These are phyloP conservation scores for Sminthurides bifidus DNA, from an alignment of 1,140 invertebrate genomes.

Conservation along the genomic window DNA sequence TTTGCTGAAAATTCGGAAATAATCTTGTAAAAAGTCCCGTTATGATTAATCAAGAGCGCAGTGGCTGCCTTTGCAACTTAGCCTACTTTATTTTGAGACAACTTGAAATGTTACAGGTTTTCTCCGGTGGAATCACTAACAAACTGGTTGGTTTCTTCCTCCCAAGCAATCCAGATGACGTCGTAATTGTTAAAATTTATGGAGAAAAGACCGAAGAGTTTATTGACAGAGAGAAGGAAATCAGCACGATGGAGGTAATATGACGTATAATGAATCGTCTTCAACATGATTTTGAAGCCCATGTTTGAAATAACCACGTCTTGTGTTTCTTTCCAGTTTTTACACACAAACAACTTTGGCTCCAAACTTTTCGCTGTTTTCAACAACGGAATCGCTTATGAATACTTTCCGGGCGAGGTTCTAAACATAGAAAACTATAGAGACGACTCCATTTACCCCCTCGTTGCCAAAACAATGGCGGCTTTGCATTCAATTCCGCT, in stretches of 20 bases:
- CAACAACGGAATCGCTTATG: constrained; percentile 85
- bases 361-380: constrained; percentile 82
- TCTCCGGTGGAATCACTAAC: constrained; percentile 93
- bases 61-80: too few species aligned
- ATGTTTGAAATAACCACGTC: background rate
- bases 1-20: too few species aligned
- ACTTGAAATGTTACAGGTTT: too few species aligned
- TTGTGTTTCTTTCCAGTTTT: constrained; percentile 43
- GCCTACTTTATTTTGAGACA: too few species aligned
- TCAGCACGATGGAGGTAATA: constrained; percentile 51
- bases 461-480: constrained; percentile 68
- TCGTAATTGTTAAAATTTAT: constrained; percentile 80
- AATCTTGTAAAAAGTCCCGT: too few species aligned
- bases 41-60: too few species aligned
- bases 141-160: constrained; percentile 69
- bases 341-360: constrained; percentile 63
- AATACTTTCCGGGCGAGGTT: constrained; percentile 73
- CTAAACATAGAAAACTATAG: constrained; percentile 57
- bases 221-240: constrained; percentile 77
- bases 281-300: background rate
- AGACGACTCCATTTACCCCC: constrained; percentile 53
- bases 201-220: constrained; percentile 85
- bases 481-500: constrained; percentile 52
- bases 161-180: constrained; percentile 47
- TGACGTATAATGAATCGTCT: background rate